A percentile compares a stretch with the other conserved stretches of the same genome.
Conservation (phyloP, 2,888 invertebrate species). For the Patella pellucida region DNA sequence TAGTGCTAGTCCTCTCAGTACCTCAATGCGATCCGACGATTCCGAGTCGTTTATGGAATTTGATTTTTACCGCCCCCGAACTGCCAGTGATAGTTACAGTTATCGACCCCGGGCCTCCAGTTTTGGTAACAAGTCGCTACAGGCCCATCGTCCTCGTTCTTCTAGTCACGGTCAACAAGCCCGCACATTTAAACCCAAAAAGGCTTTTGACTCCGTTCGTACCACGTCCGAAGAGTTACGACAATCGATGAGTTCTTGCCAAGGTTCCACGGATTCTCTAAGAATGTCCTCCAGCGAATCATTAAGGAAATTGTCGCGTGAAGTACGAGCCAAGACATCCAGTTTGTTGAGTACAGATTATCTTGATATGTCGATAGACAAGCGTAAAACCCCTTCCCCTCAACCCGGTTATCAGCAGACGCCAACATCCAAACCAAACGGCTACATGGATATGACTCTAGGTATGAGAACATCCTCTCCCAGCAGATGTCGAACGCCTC, state of each 20-base stretch:
- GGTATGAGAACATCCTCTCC: constrained; percentile 40
- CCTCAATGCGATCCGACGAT: constrained; percentile 53
- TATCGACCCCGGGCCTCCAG: constrained; percentile 62
- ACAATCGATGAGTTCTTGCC: constrained; percentile 52
- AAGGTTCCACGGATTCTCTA: constrained; percentile 51
- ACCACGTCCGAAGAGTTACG: constrained; percentile 51
- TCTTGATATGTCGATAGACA: constrained; percentile 54
- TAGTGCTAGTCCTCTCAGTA: constrained; percentile 50
- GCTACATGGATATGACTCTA: constrained; percentile 58
- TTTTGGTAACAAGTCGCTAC: constrained; percentile 47
- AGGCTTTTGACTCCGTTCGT: constrained; percentile 49
- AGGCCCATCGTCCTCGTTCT: constrained; percentile 59
- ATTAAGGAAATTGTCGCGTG: constrained; percentile 47
- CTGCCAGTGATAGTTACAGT: constrained; percentile 62
- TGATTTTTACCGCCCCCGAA: constrained; percentile 62
- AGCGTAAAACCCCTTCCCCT: constrained; percentile 46
- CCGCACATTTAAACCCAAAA: constrained; percentile 40
- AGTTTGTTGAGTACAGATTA: constrained; percentile 45
- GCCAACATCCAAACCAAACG: constrained; percentile 30
- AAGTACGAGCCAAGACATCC: constrained; percentile 35
- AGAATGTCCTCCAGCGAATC: constrained; percentile 59
- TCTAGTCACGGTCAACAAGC: constrained; percentile 63
- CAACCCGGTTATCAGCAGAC: constrained; percentile 32
- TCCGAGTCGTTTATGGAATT: constrained; percentile 68
- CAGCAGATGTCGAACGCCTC: constrained; percentile 34